Evolutionary conservation across 2,888 invertebrate species (phyloP).

Genomic region (Eristalis intricaria): DNA sequence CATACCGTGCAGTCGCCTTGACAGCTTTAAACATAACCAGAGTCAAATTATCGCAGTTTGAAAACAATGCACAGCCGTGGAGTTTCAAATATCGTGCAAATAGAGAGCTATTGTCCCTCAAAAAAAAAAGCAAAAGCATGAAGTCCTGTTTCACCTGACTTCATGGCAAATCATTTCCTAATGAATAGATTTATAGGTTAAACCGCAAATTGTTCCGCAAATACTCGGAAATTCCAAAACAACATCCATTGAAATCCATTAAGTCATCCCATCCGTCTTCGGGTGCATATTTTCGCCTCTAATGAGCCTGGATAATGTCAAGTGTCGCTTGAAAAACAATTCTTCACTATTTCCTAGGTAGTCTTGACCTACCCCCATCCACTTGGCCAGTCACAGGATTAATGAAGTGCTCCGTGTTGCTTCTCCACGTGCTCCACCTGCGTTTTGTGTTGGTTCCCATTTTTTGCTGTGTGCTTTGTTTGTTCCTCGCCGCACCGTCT

Average conservation of each 20-base stretch:
- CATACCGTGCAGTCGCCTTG: too few relatives aligned
- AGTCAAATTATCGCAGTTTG: too few relatives aligned
- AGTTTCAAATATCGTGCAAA: too few relatives aligned
- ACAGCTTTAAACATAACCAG: too few relatives aligned
- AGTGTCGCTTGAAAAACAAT: not conserved
- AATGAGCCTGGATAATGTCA: constrained; percentile 31
- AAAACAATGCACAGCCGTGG: too few relatives aligned
- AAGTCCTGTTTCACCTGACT: too few relatives aligned
- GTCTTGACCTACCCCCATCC: not conserved
- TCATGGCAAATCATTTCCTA: too few relatives aligned
- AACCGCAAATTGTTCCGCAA: too few relatives aligned
- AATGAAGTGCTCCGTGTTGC: constrained; percentile 19
- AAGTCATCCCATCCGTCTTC: not conserved
- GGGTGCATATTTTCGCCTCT: constrained; percentile 10
- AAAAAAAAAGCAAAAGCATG: too few relatives aligned
- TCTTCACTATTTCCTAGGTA: constrained; percentile 20
- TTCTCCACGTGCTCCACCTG: not conserved
- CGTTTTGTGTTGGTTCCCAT: not conserved
- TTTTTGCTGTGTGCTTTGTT: not conserved
- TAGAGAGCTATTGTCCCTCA: too few relatives aligned
- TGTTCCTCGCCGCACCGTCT: not conserved
- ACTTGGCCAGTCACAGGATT: constrained; percentile 2
- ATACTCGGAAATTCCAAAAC: not conserved
- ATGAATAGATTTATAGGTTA: too few relatives aligned
- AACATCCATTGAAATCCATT: not conserved